phyloP scores from a whole-genome alignment of 1,140 invertebrate genomes.

The Gryllus bimaculatus region DNA sequence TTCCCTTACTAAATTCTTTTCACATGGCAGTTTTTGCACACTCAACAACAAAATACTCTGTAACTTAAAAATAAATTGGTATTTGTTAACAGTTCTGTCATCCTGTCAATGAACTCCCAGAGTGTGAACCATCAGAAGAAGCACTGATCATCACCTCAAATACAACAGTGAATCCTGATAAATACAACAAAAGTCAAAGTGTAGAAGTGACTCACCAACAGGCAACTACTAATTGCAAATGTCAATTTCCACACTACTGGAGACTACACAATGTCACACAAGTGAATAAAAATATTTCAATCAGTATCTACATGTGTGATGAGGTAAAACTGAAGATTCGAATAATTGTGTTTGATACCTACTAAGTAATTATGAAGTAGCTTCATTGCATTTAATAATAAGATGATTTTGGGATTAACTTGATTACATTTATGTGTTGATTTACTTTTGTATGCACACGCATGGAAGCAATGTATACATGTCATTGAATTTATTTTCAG shows the following conservation, averaged over 20 bases:
- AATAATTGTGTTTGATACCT: too few species aligned
- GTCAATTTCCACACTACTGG: constrained; percentile 25
- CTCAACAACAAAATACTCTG: too few species aligned
- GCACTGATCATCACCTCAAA: background rate
- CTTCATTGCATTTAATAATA: too few species aligned
- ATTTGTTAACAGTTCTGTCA: background rate
- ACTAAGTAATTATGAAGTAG: too few species aligned
- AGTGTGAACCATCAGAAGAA: background rate
- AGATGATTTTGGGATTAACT: too few species aligned
- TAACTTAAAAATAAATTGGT: too few species aligned
- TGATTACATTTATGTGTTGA: too few species aligned
- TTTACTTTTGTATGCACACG: too few species aligned
- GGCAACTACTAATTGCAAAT: constrained; percentile 18
- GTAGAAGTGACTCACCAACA: background rate
- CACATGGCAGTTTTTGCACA: too few species aligned
- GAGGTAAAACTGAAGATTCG: background rate
- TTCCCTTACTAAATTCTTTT: too few species aligned
- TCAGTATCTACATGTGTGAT: background rate
- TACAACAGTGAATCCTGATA: background rate
- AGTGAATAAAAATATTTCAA: constrained; percentile 7
- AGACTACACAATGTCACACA: constrained; percentile 16
- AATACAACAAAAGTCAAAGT: background rate
- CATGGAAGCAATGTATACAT: too few species aligned
- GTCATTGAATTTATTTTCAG: constrained; percentile 29
- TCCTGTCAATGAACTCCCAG: background rate